Base-by-base conservation (phyloP, 2,797 vertebrate species). In the Anguilla marmorata region DNA sequence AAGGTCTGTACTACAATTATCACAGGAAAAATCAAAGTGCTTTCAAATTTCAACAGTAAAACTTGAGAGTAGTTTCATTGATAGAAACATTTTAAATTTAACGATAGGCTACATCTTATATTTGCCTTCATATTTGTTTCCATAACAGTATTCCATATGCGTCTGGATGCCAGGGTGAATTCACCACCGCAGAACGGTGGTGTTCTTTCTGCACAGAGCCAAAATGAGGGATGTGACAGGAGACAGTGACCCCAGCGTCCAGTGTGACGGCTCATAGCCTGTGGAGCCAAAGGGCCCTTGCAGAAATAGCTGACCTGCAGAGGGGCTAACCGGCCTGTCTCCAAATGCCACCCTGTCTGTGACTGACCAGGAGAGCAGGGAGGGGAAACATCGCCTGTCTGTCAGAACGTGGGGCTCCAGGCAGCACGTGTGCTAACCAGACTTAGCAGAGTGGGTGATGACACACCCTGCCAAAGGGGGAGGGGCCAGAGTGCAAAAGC, bases 391-490 rank as follows among this genome's bases (percentile, higher is more conserved):
- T 4, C 11, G 74, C 86, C 88, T 90, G 89, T 89, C 87, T 54
- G 86, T 76, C 91, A 92, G 85, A 88, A 56, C 84, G 79, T 89
- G 52, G 92, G 91, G 88, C 91, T 92, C 90, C 91, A 90, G 93
- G 92, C 92, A 89, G 83, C 0, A 48, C 89, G 90, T 94, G 88
- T 91, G 88, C 92, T 92, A 91, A 92, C 93, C 93, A 27, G 92
- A 88, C 91, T 92, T 92, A 91, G 89, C 50, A 48, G n/a, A 91
- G 88, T 90, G 88, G 87, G 90, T 90, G 91, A 92, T 93, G 95
- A 94, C 94, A 95, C 93, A 37, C 37, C 37, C 37, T 37, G 37
- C 37, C 37, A 37, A 90, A 92, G 90, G 93, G 19, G 63, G 89
- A 92, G 90, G 92, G 93, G 94, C 92, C 91, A 85, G 91, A 74